Percentiles rank a stretch among this genome's conserved stretches.
These are phyloP conservation scores for Uloborus diversus DNA, from an alignment of 1,140 invertebrate species.

Conservation along the genomic window DNA sequence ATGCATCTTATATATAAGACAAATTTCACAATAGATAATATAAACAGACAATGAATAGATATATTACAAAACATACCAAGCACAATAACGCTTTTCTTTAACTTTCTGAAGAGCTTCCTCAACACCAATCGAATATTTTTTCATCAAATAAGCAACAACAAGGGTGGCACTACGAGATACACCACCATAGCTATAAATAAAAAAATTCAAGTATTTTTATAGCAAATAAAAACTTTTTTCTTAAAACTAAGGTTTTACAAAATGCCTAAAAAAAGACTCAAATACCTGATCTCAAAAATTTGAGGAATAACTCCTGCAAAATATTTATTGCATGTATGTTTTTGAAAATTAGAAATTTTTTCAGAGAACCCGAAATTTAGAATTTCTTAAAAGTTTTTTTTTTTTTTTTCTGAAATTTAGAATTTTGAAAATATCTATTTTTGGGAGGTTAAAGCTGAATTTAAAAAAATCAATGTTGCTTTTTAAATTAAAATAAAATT, in stretches of 20 bases:
- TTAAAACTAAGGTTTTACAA: neutral
- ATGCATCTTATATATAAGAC: neutral
- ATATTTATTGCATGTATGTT: too few relatives aligned
- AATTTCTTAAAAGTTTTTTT: too few relatives aligned
- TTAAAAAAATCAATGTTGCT: too few relatives aligned
- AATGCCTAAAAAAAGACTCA: too few relatives aligned
- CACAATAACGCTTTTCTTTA: slow-evolving; percentile 42
- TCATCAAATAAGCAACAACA: slow-evolving; percentile 48
- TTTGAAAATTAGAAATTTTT: too few relatives aligned
- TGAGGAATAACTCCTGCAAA: too few relatives aligned
- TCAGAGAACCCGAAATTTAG: too few relatives aligned
- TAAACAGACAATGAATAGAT: neutral
- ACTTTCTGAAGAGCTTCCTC: slow-evolving; percentile 46
- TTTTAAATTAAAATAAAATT: too few relatives aligned
- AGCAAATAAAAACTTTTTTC: neutral
- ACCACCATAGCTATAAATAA: slow-evolving; percentile 32
- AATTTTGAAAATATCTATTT: too few relatives aligned
- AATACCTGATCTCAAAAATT: too few relatives aligned
- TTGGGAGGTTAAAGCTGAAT: too few relatives aligned
- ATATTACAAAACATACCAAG: slow-evolving; percentile 15
- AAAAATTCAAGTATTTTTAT: neutral
- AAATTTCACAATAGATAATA: neutral
- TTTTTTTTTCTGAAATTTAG: too few relatives aligned
- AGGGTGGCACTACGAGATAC: slow-evolving; percentile 51
- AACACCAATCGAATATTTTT: slow-evolving; percentile 41